Evolutionary conservation across 2,888 invertebrate genomes (phyloP).

Genomic region (Leucophenga maculata): DNA sequence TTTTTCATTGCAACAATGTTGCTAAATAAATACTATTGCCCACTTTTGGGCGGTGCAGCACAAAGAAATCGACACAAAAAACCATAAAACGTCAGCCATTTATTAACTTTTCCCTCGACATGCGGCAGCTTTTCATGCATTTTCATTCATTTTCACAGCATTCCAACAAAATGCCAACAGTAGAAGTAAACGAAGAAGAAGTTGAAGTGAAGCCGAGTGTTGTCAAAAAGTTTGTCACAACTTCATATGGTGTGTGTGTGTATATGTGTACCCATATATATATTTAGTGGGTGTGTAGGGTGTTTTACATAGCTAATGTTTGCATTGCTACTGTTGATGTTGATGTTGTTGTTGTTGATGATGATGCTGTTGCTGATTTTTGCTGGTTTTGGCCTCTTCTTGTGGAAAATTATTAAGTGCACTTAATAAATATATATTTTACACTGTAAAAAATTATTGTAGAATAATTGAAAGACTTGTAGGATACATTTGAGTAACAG

Average conservation of each 20-base stretch:
- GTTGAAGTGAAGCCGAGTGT: too few relatives aligned
- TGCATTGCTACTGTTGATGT: slow-evolving; percentile 1
- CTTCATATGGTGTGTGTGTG: too few relatives aligned
- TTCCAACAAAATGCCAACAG: too few relatives aligned
- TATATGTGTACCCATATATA: too few relatives aligned
- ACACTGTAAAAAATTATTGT: not conserved
- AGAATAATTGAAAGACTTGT: too few relatives aligned
- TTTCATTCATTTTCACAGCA: slow-evolving; percentile 11
- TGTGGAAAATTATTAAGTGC: slow-evolving; percentile 12
- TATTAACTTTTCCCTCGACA: slow-evolving; percentile 20
- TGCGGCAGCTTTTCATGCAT: slow-evolving; percentile 17
- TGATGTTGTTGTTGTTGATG: not conserved
- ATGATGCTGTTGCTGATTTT: not conserved
- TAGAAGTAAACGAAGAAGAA: too few relatives aligned
- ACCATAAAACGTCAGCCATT: slow-evolving; percentile 21
- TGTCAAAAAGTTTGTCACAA: too few relatives aligned
- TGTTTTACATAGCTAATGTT: not conserved
- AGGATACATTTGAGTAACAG: too few relatives aligned
- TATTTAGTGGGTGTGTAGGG: not conserved
- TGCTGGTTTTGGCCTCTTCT: not conserved
- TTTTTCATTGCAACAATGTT: slow-evolving; percentile 11
- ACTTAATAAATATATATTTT: not conserved
- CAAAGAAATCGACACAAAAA: not conserved
- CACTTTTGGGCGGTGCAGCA: not conserved
- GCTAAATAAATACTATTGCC: slow-evolving; percentile 18